These are phyloP conservation scores for Mythimna ferrago DNA, from an alignment of 2,888 invertebrate species.

Conservation along the genomic window DNA sequence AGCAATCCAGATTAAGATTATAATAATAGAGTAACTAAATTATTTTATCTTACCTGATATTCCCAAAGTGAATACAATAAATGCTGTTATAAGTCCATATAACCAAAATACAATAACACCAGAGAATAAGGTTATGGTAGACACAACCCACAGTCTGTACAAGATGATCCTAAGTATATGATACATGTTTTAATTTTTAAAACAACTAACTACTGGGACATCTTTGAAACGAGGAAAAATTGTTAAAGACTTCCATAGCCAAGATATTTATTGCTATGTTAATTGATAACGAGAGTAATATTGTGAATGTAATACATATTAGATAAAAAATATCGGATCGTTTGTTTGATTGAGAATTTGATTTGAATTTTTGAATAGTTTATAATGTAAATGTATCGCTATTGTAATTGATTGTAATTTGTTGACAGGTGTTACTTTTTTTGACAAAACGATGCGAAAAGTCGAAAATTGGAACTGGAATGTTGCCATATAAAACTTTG, in stretches of 20 bases:
- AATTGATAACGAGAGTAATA: not conserved
- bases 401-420: slow-evolving; percentile 18
- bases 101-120: slow-evolving; percentile 96
- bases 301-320: slow-evolving; percentile 25
- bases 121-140: slow-evolving; percentile 93
- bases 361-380: not conserved
- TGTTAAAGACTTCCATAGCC: slow-evolving; percentile 29
- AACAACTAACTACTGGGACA: slow-evolving; percentile 12
- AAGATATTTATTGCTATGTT: not conserved
- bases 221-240: slow-evolving; percentile 21
- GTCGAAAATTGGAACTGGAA: not conserved
- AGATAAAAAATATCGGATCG: not conserved
- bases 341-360: not conserved
- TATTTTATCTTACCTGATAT: slow-evolving; percentile 91
- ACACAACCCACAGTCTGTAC: slow-evolving; percentile 94
- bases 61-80: slow-evolving; percentile 93
- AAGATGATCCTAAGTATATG: slow-evolving; percentile 89
- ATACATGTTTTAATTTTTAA: slow-evolving; percentile 74
- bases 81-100: slow-evolving; percentile 94
- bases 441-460: not conserved
- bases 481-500: not conserved
- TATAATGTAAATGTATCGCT: not conserved
- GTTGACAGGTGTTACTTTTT: slow-evolving; percentile 31
- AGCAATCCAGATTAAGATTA: not conserved
- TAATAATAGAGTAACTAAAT: not conserved